Percentiles rank a stretch among this genome's conserved stretches.
phyloP scores from a whole-genome alignment of 2,113 vertebrate species.

The Leucoraja erinaceus region DNA sequence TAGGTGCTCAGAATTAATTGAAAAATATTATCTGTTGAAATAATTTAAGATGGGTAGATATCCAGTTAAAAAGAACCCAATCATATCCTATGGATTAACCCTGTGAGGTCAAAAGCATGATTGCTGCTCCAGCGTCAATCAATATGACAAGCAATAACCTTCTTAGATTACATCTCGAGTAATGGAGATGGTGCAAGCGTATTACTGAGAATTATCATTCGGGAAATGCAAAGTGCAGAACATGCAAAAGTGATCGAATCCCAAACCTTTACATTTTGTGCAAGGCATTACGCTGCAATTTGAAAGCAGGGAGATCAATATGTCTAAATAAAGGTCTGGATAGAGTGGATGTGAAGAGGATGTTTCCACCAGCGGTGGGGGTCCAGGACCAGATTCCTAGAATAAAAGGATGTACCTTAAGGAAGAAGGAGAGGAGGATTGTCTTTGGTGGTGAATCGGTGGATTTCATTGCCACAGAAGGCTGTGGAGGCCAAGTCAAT shows the following conservation, averaged over 20 bases:
- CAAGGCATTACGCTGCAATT: background rate
- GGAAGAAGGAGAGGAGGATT: too few species aligned
- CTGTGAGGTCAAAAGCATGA: constrained; percentile 35
- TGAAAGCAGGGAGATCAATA: background rate
- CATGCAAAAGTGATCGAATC: background rate
- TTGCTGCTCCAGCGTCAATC: constrained; percentile 28
- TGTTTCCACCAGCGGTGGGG: too few species aligned
- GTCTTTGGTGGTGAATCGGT: too few species aligned
- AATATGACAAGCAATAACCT: constrained; percentile 35
- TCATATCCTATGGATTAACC: constrained; percentile 36
- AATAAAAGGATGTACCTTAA: too few species aligned
- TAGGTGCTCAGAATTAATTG: constrained; percentile 38
- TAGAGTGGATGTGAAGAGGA: too few species aligned
- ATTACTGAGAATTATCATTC: background rate
- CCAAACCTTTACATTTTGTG: background rate
- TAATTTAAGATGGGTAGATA: constrained; percentile 38
- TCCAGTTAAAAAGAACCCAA: constrained; percentile 36
- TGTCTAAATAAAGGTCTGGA: too few species aligned
- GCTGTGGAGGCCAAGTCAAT: too few species aligned
- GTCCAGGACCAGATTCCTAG: too few species aligned
- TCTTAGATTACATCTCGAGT: constrained; percentile 11
- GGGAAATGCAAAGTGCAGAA: background rate
- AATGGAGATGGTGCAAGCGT: background rate
- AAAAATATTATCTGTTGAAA: constrained; percentile 36
- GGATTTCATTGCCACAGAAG: too few species aligned